Percentiles rank a stretch among this genome's conserved stretches.
Evolutionary conservation across 1,140 invertebrate species (phyloP).

Genomic region (Drosophila ohnishii): DNA sequence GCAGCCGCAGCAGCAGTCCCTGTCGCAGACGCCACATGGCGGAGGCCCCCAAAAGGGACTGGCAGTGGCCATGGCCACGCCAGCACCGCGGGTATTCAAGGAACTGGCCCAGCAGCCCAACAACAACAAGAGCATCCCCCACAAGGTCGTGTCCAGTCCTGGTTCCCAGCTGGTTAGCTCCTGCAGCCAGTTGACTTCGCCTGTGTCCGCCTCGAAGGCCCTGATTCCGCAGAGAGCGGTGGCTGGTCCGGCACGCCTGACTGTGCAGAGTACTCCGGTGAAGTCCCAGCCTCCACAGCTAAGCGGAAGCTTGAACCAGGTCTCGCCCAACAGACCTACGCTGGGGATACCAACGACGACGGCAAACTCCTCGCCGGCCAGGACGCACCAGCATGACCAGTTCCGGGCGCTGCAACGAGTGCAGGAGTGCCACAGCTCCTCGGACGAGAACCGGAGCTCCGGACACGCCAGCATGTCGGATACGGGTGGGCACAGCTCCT

Average conservation of each 20-base stretch:
- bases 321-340: slow-evolving; percentile 57
- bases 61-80: slow-evolving; percentile 77
- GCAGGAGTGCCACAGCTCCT: slow-evolving; percentile 93
- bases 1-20: slow-evolving; percentile 14
- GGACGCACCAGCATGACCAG: slow-evolving; percentile 78
- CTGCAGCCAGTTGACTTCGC: slow-evolving; percentile 30
- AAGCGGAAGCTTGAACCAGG: slow-evolving; percentile 83
- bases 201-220: slow-evolving; percentile 34
- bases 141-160: slow-evolving; percentile 35
- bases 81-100: slow-evolving; percentile 76
- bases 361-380: slow-evolving; percentile 20
- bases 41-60: slow-evolving; percentile 42
- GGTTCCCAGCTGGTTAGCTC: slow-evolving; percentile 5
- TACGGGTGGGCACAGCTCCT: slow-evolving; percentile 89
- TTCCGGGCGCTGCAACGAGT: slow-evolving; percentile 83
- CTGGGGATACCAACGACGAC: slow-evolving; percentile 58
- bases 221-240: slow-evolving; percentile 71
- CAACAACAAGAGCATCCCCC: slow-evolving; percentile 48
- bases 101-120: slow-evolving; percentile 75
- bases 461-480: slow-evolving; percentile 96
- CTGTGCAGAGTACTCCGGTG: slow-evolving; percentile 84
- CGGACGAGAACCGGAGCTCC: slow-evolving; percentile 93
- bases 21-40: slow-evolving; percentile 15
- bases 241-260: slow-evolving; percentile 79
- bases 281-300: slow-evolving; percentile 86